Base-by-base conservation (phyloP, 2,113 vertebrate genomes). In the Hirundichthys speculiger region DNA sequence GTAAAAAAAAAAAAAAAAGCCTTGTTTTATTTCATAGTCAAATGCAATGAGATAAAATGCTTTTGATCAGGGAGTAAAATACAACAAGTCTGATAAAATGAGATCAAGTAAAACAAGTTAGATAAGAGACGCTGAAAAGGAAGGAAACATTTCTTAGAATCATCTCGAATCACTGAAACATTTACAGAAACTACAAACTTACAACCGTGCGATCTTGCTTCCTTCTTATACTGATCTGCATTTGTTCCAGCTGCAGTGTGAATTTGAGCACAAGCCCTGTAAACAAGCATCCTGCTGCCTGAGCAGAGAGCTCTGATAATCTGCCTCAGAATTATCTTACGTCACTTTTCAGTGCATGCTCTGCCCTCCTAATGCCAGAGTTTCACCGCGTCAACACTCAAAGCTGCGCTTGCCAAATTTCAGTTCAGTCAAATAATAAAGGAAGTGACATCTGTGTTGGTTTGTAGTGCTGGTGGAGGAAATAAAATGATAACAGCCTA, bases 401-500 rank as follows among this genome's bases (percentile, higher is more conserved):
- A 47, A 65, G 61, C 70, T 19, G 30, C 5, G 52, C 65, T 79
- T 45, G 3, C 47, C 43, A 75, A 55, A 75, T 73, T 55, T 77
- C 63, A 69, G 39, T 66, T 76, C 59, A 55, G 45, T 65, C 38
- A 51, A 46, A 58, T 30, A 43, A 54, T 56, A 82, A 72, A 63
- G 42, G 58, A 84, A 80, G 48, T 82, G 84, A 87, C 79, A 83
- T 86, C 73, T 73, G 63, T 77, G 83, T 76, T 80, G 78, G 67
- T 79, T 79, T 66, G 59, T 75, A 71, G 53, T 24, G 57, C 72
- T 18, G 72, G 64, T 48, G 38, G 64, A 80, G 66, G 71, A 84
- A 86, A 84, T 81, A 59, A 69, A 87, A 68, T 58, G 83, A 91
- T 87, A 87, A 86, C 73, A 79, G 77, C 70, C 58, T 77, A 53